A percentile compares a stretch with the other conserved stretches of the same genome.
These are phyloP conservation scores for Panonychus citri DNA, from an alignment of 1,140 invertebrate genomes.

Conservation along the genomic window DNA sequence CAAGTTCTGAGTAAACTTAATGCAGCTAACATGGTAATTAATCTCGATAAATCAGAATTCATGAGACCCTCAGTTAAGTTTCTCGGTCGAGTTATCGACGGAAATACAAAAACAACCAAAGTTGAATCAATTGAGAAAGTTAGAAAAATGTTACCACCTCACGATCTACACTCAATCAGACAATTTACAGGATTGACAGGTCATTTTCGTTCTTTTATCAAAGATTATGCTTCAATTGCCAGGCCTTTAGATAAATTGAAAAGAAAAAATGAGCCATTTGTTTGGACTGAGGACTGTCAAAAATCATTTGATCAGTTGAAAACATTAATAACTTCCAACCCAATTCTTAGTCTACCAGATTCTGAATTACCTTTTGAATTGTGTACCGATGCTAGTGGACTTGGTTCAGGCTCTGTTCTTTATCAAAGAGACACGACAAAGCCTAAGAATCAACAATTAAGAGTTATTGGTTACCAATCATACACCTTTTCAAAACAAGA, in stretches of 20 bases:
- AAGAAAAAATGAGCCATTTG: slow-evolving; percentile 1
- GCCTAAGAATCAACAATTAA: slow-evolving; percentile 7
- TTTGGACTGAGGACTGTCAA: not conserved
- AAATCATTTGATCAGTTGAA: not conserved
- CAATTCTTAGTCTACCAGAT: slow-evolving; percentile 5
- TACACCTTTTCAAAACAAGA: slow-evolving; percentile 19
- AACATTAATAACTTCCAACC: not conserved
- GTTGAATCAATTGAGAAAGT: not conserved
- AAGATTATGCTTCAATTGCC: slow-evolving; percentile 18
- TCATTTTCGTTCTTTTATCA: slow-evolving; percentile 12
- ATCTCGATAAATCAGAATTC: not conserved
- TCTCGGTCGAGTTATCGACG: not conserved
- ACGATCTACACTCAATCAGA: not conserved
- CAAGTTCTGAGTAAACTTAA: not conserved
- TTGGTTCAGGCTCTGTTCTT: slow-evolving; percentile 11
- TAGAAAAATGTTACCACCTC: not conserved
- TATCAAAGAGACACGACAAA: not conserved
- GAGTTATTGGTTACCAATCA: slow-evolving; percentile 18
- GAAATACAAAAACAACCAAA: not conserved
- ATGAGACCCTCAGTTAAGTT: not conserved
- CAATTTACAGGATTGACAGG: not conserved
- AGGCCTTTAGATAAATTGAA: slow-evolving; percentile 2
- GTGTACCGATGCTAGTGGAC: slow-evolving; percentile 10
- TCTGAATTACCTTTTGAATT: slow-evolving; percentile 9
- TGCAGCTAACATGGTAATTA: not conserved